Percentiles rank a stretch among this genome's conserved stretches.
phyloP scores from a whole-genome alignment of 2,888 invertebrate species.

The Sesamia inferens region DNA sequence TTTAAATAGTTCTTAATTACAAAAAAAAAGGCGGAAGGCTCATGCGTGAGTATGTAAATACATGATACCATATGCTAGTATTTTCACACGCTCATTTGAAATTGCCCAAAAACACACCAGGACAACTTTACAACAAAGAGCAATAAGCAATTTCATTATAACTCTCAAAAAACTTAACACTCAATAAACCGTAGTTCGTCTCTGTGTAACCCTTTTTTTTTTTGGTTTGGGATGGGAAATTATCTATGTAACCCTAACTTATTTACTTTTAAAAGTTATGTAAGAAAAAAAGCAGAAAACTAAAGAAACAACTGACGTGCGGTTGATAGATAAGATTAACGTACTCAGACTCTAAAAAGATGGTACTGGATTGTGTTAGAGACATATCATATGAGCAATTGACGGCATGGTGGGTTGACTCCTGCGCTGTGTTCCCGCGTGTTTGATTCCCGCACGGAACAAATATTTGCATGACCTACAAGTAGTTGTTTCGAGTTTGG shows the following conservation, averaged over 20 bases:
- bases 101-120: not conserved
- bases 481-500: too few species aligned
- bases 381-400: constrained; percentile 20
- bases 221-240: too few species aligned
- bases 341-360: constrained; percentile 32
- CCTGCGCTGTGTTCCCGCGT: too few species aligned
- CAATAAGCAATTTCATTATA: not conserved
- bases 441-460: too few species aligned
- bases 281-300: constrained; percentile 20
- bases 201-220: not conserved
- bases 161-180: not conserved
- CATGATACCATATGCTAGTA: not conserved
- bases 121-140: not conserved
- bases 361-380: constrained; percentile 47
- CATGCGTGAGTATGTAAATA: not conserved
- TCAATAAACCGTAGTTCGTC: not conserved
- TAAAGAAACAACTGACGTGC: constrained; percentile 51
- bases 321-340: constrained; percentile 52
- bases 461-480: too few species aligned
- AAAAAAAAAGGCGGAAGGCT: constrained; percentile 12
- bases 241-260: constrained; percentile 18
- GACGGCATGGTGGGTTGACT: too few species aligned
- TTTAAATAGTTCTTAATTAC: constrained; percentile 20
- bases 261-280: constrained; percentile 18
- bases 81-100: not conserved